Conservation (phyloP, 1,140 invertebrate species). For the Aethina tumida region DNA sequence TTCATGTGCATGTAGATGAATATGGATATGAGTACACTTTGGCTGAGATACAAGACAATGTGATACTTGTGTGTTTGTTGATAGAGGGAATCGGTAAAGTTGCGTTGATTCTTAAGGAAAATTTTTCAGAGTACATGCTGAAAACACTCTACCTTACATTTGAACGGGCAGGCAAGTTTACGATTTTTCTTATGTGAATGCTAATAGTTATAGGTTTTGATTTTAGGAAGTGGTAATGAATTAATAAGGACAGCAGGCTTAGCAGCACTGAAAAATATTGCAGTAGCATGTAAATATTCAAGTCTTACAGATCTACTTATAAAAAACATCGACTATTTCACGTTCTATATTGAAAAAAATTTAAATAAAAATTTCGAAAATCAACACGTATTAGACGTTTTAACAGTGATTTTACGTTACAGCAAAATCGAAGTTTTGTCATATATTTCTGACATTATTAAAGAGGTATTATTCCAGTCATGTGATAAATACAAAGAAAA, state of each 20-base stretch:
- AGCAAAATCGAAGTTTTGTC: constrained; percentile 48
- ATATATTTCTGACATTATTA: constrained; percentile 50
- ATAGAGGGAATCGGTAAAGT: constrained; percentile 52
- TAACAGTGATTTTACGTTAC: constrained; percentile 54
- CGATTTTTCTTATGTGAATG: constrained; percentile 2
- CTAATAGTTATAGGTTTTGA: constrained; percentile 14
- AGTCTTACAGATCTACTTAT: constrained; percentile 45
- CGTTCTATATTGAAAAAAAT: constrained; percentile 50
- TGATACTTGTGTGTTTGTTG: constrained; percentile 48
- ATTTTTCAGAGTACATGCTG: constrained; percentile 47
- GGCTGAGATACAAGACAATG: constrained; percentile 45
- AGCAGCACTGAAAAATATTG: constrained; percentile 42
- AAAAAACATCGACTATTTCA: constrained; percentile 55
- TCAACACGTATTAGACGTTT: constrained; percentile 43
- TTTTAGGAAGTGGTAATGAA: constrained; percentile 45
- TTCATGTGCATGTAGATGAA: constrained; percentile 31
- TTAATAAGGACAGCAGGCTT: constrained; percentile 45
- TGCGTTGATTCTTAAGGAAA: constrained; percentile 36
- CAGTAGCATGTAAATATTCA: constrained; percentile 38
- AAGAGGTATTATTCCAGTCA: constrained; percentile 51
- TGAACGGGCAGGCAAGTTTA: constrained; percentile 49
- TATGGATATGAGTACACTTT: constrained; percentile 28
- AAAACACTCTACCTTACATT: constrained; percentile 55
- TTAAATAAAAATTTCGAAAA: constrained; percentile 45
- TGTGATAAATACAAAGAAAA: constrained; percentile 44